A percentile compares a stretch with the other conserved stretches of the same genome.
phyloP scores from a whole-genome alignment of 2,113 vertebrate genomes.

The Chrysemys picta region DNA sequence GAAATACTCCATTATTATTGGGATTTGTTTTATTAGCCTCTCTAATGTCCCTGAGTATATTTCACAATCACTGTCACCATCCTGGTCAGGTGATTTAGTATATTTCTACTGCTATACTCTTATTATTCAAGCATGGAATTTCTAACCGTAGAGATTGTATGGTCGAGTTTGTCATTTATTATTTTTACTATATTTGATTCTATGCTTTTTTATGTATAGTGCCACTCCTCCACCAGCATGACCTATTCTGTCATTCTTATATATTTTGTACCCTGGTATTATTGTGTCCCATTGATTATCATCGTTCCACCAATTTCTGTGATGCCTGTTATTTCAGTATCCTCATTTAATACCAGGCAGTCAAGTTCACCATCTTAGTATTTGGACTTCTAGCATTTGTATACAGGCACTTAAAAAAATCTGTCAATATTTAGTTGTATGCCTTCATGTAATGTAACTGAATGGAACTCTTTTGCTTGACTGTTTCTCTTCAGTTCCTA shows the following conservation, averaged over 20 bases:
- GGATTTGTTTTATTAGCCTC: neutral
- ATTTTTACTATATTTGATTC: neutral
- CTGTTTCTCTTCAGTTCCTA: neutral
- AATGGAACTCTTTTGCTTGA: neutral
- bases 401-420: neutral
- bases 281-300: neutral
- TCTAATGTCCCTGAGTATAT: neutral
- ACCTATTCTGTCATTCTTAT: neutral
- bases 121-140: neutral
- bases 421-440: neutral
- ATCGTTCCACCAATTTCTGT: neutral
- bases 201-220: neutral
- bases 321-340: neutral
- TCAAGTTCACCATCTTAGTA: neutral
- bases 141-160: neutral
- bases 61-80: neutral
- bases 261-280: neutral
- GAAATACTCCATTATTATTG: neutral
- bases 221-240: neutral
- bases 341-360: neutral
- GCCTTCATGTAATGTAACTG: neutral
- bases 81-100: neutral
- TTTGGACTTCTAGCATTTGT: neutral
- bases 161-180: neutral
- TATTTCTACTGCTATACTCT: neutral